These are phyloP conservation scores for Poeciliopsis retropinna DNA, from an alignment of 2,113 vertebrate genomes.

Conservation along the genomic window DNA sequence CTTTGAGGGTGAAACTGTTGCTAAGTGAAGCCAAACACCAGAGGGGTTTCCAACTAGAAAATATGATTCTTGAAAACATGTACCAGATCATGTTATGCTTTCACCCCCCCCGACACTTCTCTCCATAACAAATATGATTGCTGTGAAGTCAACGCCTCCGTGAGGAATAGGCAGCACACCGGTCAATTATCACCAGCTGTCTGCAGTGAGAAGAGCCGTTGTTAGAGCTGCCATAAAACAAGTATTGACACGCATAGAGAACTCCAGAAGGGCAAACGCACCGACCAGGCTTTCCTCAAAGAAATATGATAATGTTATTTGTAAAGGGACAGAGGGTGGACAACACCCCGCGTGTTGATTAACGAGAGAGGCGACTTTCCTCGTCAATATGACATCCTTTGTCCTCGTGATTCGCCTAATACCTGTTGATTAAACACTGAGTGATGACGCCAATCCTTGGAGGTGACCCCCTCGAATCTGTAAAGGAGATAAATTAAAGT, in stretches of 20 bases:
- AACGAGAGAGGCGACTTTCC: constrained; percentile 37
- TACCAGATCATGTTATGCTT: constrained; percentile 6
- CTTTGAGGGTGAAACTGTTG: background rate
- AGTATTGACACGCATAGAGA: background rate
- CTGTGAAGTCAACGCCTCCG: background rate
- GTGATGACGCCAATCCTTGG: constrained; percentile 57
- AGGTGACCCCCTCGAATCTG: constrained; percentile 65
- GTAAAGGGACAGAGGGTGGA: background rate
- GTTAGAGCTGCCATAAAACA: constrained; percentile 10
- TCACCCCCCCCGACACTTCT: background rate
- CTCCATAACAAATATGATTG: constrained; percentile 11
- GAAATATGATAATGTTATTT: constrained; percentile 18
- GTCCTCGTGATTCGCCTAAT: constrained; percentile 52
- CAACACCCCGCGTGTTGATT: constrained; percentile 35
- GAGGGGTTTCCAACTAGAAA: background rate
- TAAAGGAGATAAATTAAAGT: constrained; percentile 76
- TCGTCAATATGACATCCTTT: constrained; percentile 46
- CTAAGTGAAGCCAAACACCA: background rate
- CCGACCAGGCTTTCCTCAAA: constrained; percentile 15
- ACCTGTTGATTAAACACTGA: constrained; percentile 74
- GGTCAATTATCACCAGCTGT: constrained; percentile 34
- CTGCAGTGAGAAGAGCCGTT: background rate
- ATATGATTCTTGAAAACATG: background rate
- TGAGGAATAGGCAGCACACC: background rate
- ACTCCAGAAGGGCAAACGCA: constrained; percentile 4